Evolutionary conservation across 2,113 vertebrate genomes (phyloP), one percentile per base, ranked within the genome.

Genomic region (Galbula dea): DNA sequence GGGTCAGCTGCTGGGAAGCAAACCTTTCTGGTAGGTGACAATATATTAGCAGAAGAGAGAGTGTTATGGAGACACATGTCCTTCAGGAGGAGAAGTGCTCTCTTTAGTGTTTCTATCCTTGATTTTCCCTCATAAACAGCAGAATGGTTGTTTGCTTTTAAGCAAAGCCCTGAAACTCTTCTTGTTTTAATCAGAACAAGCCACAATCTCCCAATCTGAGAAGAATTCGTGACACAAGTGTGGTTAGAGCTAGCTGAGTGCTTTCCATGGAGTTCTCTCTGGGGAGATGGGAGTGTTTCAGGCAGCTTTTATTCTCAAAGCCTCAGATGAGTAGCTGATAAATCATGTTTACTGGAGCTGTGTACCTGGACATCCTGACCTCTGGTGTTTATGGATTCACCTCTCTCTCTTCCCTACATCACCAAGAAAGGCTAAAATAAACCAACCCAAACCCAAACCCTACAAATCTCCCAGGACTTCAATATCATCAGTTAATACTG

Each of bases 151-250:
- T 46, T 86, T 84, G 48, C 45, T 72, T 89, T 86, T 73, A 88
- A 86, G 79, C 41, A 59, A 2, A 80, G 37, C 0, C 0, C n/a
- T 74, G 36, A 76, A 75, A 43, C 68, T 55, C 13, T 57, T 90
- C 36, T 9, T 89, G 49, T 61, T 91, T 92, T 81, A 87, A 86
- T 84, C 63, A 65, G 37, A 81, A 74, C 30, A 83, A 93, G 36
- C 7, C 55, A 71, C 52, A 46, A 37, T 26, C 55, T 58, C 49
- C 16, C 54, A 93, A 83, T 51, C 26, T 0, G 4, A 93, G 59
- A 74, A 59, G 90, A 94, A 93, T 79, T 78, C 69, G 29, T 72
- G 87, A 94, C 63, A 83, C 46, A 23, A 97, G 76, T 90, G 49
- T 66, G 58, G 69, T 95, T 79, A 91, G 69, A 95, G 48, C 43